phyloP scores from a whole-genome alignment of 2,888 invertebrate species.

The Rhagonycha fulva region DNA sequence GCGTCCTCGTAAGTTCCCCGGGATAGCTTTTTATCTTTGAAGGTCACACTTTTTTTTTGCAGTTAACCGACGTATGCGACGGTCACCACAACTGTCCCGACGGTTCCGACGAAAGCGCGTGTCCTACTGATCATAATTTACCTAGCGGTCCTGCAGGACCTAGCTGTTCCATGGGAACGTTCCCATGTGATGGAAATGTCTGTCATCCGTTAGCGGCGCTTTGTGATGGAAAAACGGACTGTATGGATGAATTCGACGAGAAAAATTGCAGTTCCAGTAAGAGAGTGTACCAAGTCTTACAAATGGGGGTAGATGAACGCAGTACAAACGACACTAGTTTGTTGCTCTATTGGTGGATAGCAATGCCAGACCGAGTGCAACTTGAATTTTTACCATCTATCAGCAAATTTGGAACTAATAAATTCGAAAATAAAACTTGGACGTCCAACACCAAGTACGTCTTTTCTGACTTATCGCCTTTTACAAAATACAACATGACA shows the following conservation, averaged over 20 bases:
- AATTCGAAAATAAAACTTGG: slow-evolving; percentile 69
- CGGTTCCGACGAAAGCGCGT: slow-evolving; percentile 58
- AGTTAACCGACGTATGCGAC: slow-evolving; percentile 58
- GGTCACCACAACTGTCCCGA: slow-evolving; percentile 61
- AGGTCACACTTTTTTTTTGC: slow-evolving; percentile 24
- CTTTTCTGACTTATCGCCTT: slow-evolving; percentile 69
- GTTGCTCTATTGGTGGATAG: slow-evolving; percentile 67
- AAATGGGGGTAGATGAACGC: slow-evolving; percentile 68
- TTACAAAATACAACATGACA: slow-evolving; percentile 78
- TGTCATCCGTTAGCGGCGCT: slow-evolving; percentile 65
- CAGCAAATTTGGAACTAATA: slow-evolving; percentile 56
- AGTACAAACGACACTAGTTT: slow-evolving; percentile 67
- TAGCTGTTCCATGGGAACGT: slow-evolving; percentile 58
- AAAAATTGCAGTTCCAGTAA: slow-evolving; percentile 60
- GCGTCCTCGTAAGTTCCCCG: slow-evolving; percentile 55
- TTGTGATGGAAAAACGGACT: slow-evolving; percentile 73
- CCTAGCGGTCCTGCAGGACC: slow-evolving; percentile 53
- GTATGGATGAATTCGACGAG: slow-evolving; percentile 78
- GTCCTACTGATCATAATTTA: slow-evolving; percentile 42
- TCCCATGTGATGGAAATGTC: slow-evolving; percentile 62
- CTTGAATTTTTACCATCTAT: slow-evolving; percentile 74
- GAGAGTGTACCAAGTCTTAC: slow-evolving; percentile 55
- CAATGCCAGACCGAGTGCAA: slow-evolving; percentile 52
- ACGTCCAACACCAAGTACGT: slow-evolving; percentile 62
- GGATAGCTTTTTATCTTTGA: background rate